Percentiles rank a stretch among this genome's conserved stretches.
Conservation (phyloP, 2,797 vertebrate species). For the Micrastur ruficollis region DNA sequence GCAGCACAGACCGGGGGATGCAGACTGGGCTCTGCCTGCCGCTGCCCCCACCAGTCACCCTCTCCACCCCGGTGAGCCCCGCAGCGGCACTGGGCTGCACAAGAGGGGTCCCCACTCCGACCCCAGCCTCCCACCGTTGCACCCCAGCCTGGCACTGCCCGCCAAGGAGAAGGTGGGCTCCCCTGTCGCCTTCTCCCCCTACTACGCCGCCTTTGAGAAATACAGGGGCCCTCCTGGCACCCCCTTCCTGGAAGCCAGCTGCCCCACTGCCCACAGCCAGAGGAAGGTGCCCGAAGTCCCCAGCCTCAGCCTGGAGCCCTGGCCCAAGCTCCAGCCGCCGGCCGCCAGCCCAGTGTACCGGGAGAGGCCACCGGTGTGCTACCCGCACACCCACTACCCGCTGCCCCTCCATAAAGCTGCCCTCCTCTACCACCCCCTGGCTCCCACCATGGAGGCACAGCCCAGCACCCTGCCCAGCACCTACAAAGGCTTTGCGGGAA, state of each 20-base stretch:
- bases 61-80: neutral
- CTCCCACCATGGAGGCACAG: constrained; percentile 64
- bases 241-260: constrained; percentile 71
- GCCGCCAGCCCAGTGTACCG: constrained; percentile 54
- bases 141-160: neutral
- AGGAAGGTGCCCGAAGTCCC: neutral
- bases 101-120: neutral
- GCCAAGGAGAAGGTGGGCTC: constrained; percentile 7
- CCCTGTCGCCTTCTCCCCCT: neutral
- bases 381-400: constrained; percentile 71
- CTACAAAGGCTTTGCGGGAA: neutral
- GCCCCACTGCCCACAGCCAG: constrained; percentile 49
- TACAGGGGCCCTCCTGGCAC: constrained; percentile 44
- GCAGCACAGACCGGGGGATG: neutral
- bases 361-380: constrained; percentile 73
- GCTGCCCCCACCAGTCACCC: neutral
- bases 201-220: constrained; percentile 49
- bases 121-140: neutral
- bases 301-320: neutral
- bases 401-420: constrained; percentile 73
- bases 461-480: neutral
- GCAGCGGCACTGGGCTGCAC: neutral
- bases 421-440: constrained; percentile 74
- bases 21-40: constrained; percentile 49
- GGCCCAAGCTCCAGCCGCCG: neutral